Base-by-base conservation (phyloP, 53 echinoderm and acorn worm species). In the Pentamera pediparva region DNA sequence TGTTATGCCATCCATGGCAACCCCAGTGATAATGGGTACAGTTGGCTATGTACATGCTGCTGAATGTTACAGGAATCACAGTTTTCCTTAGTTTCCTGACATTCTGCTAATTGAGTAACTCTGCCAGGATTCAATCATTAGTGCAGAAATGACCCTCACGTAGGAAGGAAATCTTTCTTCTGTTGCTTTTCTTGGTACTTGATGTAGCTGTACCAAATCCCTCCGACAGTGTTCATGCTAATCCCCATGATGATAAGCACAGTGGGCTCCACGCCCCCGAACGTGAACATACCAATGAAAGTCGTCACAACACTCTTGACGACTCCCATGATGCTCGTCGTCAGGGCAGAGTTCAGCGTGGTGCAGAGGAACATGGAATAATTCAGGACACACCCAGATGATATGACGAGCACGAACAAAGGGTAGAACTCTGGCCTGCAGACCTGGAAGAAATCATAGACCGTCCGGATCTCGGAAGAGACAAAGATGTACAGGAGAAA, bases 301-400 rank as follows among this genome's bases (percentile, higher is more conserved):
- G 89, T 89, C 1, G 89, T 89, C 3, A 86, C 61, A 0, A 86
- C 77, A n/a, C 92, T 83, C 78, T 92, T 92, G 21, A 89, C 47
- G 35, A 86, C 83, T 1, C 92, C 92, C 0, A 92, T 86, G 17
- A 89, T 80, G 56, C 92, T 92, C 6, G 89, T 89, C 19, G 92
- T 92, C 12, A 92, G 80, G 15, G 92, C 92, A 6, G 92, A 92
- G 77, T 86, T 92, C 78, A 89, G 48, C 13, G 89, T 92, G 15
- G 92, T 92, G 62, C 92, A 92, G 10, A 89, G 74, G 38, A 92
- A 92, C 31, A 86, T 53, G 2, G 92, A 82, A 57, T 92, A 92
- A 56, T 92, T 92, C 25, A 92, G 47, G n/a, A 89, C 63, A 31
- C 89, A 83, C 3, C 92, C 92, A 48, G 71, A 76, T 3, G 80